Conservation (phyloP, 2,888 invertebrate species). For the Spodoptera picta region DNA sequence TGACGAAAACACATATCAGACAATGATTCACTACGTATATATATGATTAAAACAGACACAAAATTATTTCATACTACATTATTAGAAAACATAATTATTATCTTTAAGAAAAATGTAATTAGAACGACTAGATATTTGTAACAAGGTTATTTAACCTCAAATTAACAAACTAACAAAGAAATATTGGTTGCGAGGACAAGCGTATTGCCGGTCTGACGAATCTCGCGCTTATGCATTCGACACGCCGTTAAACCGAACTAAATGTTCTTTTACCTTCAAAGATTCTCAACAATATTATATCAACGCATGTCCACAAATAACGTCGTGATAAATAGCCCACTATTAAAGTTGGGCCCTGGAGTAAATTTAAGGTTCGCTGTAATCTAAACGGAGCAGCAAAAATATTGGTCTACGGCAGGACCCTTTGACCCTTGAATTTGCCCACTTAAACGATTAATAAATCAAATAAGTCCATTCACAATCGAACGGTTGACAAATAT, state of each 20-base stretch:
- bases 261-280: no score
- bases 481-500: conserved; percentile 43
- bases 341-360: conserved; percentile 42
- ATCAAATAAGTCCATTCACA: conserved; percentile 48
- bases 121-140: no score
- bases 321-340: conserved; percentile 29
- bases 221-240: no score
- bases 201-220: no score
- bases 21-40: conserved; percentile 1
- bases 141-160: no score
- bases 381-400: conserved; percentile 45
- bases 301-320: conserved; percentile 30
- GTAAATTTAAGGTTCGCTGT: conserved; percentile 45
- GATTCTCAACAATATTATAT: conserved; percentile 5
- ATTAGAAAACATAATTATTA: no score
- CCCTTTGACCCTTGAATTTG: conserved; percentile 45
- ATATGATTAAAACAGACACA: conserved; percentile 21
- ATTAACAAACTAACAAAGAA: no score
- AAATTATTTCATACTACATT: conserved; percentile 5
- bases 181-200: no score
- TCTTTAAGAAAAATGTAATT: no score
- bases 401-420: conserved; percentile 36
- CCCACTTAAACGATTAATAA: conserved; percentile 54
- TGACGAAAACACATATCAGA: background rate
- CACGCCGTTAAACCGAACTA: no score